A percentile compares a stretch with the other conserved stretches of the same genome.
phyloP scores from a whole-genome alignment of 2,888 invertebrate species.

The Biston stratarius region DNA sequence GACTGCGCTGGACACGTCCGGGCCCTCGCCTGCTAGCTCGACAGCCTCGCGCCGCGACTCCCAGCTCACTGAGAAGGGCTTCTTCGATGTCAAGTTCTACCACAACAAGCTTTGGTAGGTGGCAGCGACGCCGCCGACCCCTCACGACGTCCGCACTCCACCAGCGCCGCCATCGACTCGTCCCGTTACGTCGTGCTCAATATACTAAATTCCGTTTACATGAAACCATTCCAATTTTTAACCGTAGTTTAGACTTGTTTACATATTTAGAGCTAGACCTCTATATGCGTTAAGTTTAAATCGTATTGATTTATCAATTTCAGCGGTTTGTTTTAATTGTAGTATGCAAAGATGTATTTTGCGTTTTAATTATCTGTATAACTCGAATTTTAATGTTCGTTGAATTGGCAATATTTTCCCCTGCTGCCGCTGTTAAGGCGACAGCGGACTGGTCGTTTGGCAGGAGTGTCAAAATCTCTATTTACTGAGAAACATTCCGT shows the following conservation, averaged over 20 bases:
- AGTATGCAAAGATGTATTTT: too few relatives aligned
- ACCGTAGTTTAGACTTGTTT: neutral
- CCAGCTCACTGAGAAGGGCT: conserved; percentile 88
- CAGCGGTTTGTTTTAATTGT: too few relatives aligned
- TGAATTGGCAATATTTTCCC: too few relatives aligned
- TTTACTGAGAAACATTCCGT: neutral
- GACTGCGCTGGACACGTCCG: conserved; percentile 34
- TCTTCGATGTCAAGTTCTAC: conserved; percentile 92
- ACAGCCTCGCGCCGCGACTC: conserved; percentile 61
- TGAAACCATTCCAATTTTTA: conserved; percentile 15
- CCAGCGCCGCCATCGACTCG: neutral
- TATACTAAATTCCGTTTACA: neutral
- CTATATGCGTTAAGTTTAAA: too few relatives aligned
- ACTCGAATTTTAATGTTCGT: too few relatives aligned
- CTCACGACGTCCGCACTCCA: conserved; percentile 1
- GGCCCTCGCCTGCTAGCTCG: conserved; percentile 51
- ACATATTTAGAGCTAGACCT: too few relatives aligned
- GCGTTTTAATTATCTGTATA: too few relatives aligned
- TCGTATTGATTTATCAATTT: too few relatives aligned
- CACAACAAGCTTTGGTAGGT: conserved; percentile 91
- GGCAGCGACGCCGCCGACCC: neutral
- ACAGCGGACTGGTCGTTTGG: too few relatives aligned
- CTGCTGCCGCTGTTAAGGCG: too few relatives aligned
- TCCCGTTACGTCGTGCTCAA: neutral
- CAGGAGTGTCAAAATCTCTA: too few relatives aligned